Conservation (phyloP, 2,888 invertebrate species). For the Drosophila antonietae region DNA sequence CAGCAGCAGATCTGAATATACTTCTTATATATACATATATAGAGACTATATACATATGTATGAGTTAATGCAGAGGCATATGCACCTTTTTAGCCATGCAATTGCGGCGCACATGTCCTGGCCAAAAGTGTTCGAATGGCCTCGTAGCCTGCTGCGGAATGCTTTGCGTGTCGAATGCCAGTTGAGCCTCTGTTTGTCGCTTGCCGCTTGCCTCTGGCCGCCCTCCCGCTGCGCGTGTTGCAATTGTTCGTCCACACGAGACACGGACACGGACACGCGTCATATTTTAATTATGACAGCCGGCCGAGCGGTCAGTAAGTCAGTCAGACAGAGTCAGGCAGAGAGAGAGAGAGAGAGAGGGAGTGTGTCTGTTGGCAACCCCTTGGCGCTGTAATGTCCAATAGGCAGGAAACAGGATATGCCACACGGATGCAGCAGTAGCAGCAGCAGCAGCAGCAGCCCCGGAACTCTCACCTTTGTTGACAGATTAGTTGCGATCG, state of each 20-base stretch:
- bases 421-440: conserved; percentile 26
- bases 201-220: not conserved
- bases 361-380: conserved; percentile 37
- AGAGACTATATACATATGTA: not conserved
- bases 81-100: conserved; percentile 49
- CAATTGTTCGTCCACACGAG: conserved; percentile 67
- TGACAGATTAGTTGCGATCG: conserved; percentile 72
- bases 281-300: conserved; percentile 81
- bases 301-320: conserved; percentile 58
- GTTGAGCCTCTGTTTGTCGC: conserved; percentile 29
- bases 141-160: conserved; percentile 31
- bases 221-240: conserved; percentile 46
- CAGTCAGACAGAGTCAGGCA: conserved; percentile 22
- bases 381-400: conserved; percentile 52
- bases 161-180: conserved; percentile 71
- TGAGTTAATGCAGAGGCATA: conserved; percentile 13
- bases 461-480: conserved; percentile 57
- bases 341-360: not conserved
- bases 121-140: conserved; percentile 25
- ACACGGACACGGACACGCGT: conserved; percentile 72
- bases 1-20: conserved; percentile 4
- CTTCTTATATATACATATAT: too few relatives aligned
- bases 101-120: conserved; percentile 53
- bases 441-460: conserved; percentile 27
- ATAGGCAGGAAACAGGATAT: conserved; percentile 65